These are phyloP conservation scores for Syngnathus acus DNA, from an alignment of 2,797 vertebrate genomes.

Conservation along the genomic window DNA sequence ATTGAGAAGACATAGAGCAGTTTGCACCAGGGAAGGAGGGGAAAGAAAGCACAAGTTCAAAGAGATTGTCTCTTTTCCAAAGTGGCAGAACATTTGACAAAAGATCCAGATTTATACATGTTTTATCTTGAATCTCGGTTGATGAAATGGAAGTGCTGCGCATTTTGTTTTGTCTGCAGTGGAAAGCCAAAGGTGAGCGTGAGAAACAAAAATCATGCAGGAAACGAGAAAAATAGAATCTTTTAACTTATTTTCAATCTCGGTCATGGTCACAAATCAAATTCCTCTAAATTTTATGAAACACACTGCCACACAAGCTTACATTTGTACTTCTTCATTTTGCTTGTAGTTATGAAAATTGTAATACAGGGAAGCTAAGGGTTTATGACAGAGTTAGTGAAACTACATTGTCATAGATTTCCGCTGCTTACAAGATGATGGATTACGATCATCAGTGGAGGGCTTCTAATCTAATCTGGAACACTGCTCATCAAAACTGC, in stretches of 20 bases:
- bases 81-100: constrained; percentile 54
- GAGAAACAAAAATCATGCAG: constrained; percentile 42
- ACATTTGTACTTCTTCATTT: constrained; percentile 54
- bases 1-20: constrained; percentile 33
- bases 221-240: constrained; percentile 18
- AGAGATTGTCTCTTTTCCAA: constrained; percentile 50
- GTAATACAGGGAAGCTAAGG: constrained; percentile 46
- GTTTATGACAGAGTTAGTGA: constrained; percentile 49
- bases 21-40: constrained; percentile 33
- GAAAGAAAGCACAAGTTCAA: constrained; percentile 55
- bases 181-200: constrained; percentile 64
- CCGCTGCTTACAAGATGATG: constrained; percentile 60
- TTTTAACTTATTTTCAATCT: constrained; percentile 50
- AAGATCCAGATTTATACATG: constrained; percentile 49
- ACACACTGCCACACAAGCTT: constrained; percentile 35
- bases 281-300: constrained; percentile 48
- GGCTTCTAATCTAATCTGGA: constrained; percentile 60
- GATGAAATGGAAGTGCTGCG: constrained; percentile 54
- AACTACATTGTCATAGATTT: constrained; percentile 59
- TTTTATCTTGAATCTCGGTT: constrained; percentile 61
- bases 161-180: constrained; percentile 68
- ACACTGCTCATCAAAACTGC: constrained; percentile 49
- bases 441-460: constrained; percentile 58
- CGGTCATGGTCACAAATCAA: constrained; percentile 61
- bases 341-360: constrained; percentile 48